Evolutionary conservation across 2,113 vertebrate genomes (phyloP).

Genomic region (Protomyctophum bolini): DNA sequence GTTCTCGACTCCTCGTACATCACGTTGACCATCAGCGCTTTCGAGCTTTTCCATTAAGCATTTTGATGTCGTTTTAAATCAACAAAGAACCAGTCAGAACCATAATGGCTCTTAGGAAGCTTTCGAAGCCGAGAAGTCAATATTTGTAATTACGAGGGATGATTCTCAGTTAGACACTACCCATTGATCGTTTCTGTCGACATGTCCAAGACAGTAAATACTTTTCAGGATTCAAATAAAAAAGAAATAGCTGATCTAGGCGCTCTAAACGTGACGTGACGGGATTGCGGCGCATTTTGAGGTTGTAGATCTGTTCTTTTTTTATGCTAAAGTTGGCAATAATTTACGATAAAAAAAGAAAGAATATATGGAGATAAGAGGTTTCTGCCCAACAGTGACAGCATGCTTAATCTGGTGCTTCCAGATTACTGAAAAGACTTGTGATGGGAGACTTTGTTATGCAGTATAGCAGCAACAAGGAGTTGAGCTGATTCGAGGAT

Average conservation of each 20-base stretch:
- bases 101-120: too few species aligned
- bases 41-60: neutral
- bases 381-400: too few species aligned
- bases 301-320: too few species aligned
- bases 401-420: neutral
- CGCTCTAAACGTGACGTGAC: neutral
- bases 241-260: neutral
- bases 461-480: too few species aligned
- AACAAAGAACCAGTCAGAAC: too few species aligned
- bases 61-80: too few species aligned
- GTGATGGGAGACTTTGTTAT: neutral
- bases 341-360: too few species aligned
- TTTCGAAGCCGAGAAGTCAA: neutral
- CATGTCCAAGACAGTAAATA: neutral
- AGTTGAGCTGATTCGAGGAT: too few species aligned
- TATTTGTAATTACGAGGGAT: neutral
- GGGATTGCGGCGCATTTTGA: too few species aligned
- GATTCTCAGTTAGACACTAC: neutral
- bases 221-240: neutral
- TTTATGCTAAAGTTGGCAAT: too few species aligned
- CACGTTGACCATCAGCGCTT: neutral
- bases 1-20: too few species aligned
- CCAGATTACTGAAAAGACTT: neutral
- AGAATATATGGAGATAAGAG: too few species aligned
- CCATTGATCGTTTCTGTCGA: conserved; percentile 5